Evolutionary conservation across 2,888 invertebrate genomes (phyloP), one percentile per base, ranked within the genome.

Genomic region (Drosophila putrida): DNA sequence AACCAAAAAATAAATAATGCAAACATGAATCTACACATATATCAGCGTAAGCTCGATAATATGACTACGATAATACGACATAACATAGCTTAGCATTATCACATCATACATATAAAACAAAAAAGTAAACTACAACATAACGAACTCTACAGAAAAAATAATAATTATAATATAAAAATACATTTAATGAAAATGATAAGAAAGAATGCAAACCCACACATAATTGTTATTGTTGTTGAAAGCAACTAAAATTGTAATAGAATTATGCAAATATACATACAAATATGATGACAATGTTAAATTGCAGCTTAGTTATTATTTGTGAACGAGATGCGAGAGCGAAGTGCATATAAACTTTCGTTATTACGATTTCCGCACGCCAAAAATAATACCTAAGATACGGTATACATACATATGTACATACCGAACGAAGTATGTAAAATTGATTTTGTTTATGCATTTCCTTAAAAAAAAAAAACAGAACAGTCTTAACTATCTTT

Each of bases 241-340:
- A 66, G 85, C 85, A 89, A 85, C 89, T 89, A 75, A 89, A 85
- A 85, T 80, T 85, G 90, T 85, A 85, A 85, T 85, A 85, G 89
- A 88, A 88, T 89, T 82, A 89, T 85, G 86, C 86, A 89, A 85
- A 85, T 85, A 89, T 89, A 84, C 85, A 87, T 82, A 82, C 66
- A 82, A 76, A 60, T 71, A 79, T 80, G 80, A 80, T 65, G 78
- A 78, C 68, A 80, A 84, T 87, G 84, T 84, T 84, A 82, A 80
- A 84, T 83, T 78, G 79, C 87, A 86, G 89, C 87, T 83, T 83
- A 74, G 81, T 86, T 86, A 74, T 82, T 74, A 80, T 70, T 88
- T 68, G 57, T 58, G 75, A 59, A 51, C 53, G 43, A 57, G 58
- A 43, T 15, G 31, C 33, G 47, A 75, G 25, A 53, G 38, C 36